A percentile compares a stretch with the other conserved stretches of the same genome.
These are phyloP conservation scores for Thamnophis sirtalis DNA, from an alignment of 2,113 vertebrate genomes.

Conservation along the genomic window DNA sequence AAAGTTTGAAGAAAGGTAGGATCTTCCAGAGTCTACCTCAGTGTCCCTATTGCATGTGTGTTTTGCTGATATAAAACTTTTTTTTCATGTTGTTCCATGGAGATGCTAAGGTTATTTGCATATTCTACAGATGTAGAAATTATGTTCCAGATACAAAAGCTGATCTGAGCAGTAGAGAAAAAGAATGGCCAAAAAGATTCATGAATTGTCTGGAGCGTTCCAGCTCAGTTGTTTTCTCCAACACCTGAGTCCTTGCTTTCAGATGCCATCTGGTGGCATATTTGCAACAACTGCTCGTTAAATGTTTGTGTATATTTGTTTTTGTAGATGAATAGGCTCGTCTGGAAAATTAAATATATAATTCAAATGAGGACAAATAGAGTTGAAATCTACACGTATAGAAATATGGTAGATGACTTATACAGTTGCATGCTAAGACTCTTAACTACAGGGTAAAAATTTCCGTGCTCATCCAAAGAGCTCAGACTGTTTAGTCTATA, in stretches of 20 bases:
- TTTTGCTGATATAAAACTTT: background rate
- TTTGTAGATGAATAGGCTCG: background rate
- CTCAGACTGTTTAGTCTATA: background rate
- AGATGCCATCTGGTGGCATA: slow-evolving; percentile 7
- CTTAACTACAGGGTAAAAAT: background rate
- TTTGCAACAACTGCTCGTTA: background rate
- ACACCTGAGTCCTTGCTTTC: background rate
- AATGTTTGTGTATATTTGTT: background rate
- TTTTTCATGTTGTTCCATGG: background rate
- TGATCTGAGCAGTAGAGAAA: background rate
- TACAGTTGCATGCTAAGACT: background rate
- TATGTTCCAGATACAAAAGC: background rate
- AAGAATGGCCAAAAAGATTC: background rate
- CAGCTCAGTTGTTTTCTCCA: background rate
- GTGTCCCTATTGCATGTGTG: background rate
- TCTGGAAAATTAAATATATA: background rate
- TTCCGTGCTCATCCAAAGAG: background rate
- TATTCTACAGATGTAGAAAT: background rate
- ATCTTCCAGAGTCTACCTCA: background rate
- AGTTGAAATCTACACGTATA: background rate
- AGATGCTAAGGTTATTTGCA: background rate
- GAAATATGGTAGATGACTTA: background rate
- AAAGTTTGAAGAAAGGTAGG: background rate
- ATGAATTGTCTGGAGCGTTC: background rate
- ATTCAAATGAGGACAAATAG: background rate